These are phyloP conservation scores for Pheosia gnoma DNA, from an alignment of 2,888 invertebrate species.

Conservation along the genomic window DNA sequence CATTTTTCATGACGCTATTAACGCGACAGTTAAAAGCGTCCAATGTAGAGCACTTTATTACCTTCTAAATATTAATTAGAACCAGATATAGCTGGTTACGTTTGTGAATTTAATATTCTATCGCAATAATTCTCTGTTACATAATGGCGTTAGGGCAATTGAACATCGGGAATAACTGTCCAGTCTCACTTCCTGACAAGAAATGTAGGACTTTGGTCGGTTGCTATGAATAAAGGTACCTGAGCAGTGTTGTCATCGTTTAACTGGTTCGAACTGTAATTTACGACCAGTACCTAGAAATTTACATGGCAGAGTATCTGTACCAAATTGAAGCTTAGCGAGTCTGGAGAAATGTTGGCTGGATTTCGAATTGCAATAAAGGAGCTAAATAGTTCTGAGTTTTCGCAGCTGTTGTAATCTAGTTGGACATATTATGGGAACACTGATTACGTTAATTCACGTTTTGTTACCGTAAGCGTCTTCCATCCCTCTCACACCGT, in stretches of 20 bases:
- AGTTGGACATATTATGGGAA: conserved; percentile 14
- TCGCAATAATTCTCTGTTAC: conserved; percentile 33
- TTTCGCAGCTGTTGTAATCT: conserved; percentile 8
- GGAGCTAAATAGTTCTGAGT: neutral
- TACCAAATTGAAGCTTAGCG: conserved; percentile 25
- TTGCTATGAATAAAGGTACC: conserved; percentile 44
- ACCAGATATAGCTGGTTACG: conserved; percentile 45
- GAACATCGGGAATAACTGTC: conserved; percentile 50
- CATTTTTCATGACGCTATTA: conserved; percentile 23
- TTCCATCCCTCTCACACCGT: too few relatives aligned
- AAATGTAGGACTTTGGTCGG: conserved; percentile 44
- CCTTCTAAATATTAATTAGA: conserved; percentile 52
- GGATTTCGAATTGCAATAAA: neutral
- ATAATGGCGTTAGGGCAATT: conserved; percentile 31
- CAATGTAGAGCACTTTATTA: too few relatives aligned
- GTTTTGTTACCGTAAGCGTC: too few relatives aligned
- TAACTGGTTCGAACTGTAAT: conserved; percentile 35
- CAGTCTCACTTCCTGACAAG: conserved; percentile 45
- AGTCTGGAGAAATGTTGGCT: conserved; percentile 30
- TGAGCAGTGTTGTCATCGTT: conserved; percentile 36
- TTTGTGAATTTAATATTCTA: conserved; percentile 28
- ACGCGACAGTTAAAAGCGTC: conserved; percentile 35
- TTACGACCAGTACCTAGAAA: conserved; percentile 30
- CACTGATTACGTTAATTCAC: neutral
- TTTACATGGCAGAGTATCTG: conserved; percentile 30